Evolutionary conservation across 2,797 vertebrate genomes (phyloP), one percentile per base, ranked within the genome.

Genomic region (Glossophaga mutica): DNA sequence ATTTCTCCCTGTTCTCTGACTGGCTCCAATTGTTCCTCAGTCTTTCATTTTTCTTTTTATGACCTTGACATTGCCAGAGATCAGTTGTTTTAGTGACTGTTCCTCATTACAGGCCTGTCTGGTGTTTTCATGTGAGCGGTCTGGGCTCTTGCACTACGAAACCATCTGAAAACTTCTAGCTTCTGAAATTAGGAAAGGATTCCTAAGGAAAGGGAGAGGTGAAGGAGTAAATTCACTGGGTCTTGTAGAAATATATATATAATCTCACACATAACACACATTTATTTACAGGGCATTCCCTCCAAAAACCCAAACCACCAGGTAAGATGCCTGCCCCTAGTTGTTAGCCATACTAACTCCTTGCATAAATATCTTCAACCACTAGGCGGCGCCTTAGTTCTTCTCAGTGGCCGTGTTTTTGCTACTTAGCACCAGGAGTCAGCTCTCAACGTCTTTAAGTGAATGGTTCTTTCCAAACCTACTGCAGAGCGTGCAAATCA

Each of bases 371-470:
- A 44, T 15, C 39, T 73, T 24, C 29, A 21, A 6, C 95, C 98
- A 96, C 98, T 96, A 98, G 98, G 97, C 55, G 98, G 79, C 79
- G 96, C 95, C 83, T 97, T 90, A 32, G 96, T 81, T 34, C 98
- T 98, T 96, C 68, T 57, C 0, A 92, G 86, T 1, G 57, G 86
- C 83, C 15, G 39, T 5, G 1, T n/a, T 19, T 81, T 55, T 44
- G 65, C 67, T 46, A 0, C 24, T 84, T 57, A 84, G 39, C 91
- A 39, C 81, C n/a, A 0, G 89, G 79, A 90, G 57, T 50, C 44
- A 4, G 62, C 29, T 44, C 89, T 89, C 0, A 77, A 92, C 85
- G 62, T 83, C 93, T 96, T 78, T 48, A 85, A 96, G 79, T 16
- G 94, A 87, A 90, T 94, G 67, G 81, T 95, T 85, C 88, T 52